Evolutionary conservation across 2,113 vertebrate genomes (phyloP), one percentile per base, ranked within the genome.

Genomic region (Lepisosteus oculatus): DNA sequence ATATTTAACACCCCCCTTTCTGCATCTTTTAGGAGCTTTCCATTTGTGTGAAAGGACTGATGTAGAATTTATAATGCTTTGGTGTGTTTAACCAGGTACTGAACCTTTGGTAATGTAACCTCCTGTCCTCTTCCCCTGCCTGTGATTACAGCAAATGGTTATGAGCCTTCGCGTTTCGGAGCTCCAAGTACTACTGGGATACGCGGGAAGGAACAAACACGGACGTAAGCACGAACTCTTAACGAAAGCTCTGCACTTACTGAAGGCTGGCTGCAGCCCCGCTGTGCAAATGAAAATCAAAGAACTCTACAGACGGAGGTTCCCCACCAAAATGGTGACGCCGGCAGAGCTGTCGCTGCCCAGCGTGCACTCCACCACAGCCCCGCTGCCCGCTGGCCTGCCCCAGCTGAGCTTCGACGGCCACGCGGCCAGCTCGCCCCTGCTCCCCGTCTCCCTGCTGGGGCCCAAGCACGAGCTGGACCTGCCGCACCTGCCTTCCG

Each of bases 151-250:
- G 97, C 97, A 99, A 98, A 99, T 99, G 97, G 97, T 99, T 89
- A 98, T 99, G 96, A 99, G 97, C 95, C 96, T 99, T 90, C 90
- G 97, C 81, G 97, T 99, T 73, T 99, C 97, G 69, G 97, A 99
- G 85, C 95, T 99, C 83, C 97, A 99, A 93, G 97, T 99, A 78
- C 92, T 99, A 76, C 91, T 99, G 91, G 97, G 97, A 78, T 99
- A 99, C 86, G 97, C 97, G 0, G 97, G 97, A 45, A 92, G 97
- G 83, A 99, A 99, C 92, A 99, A 99, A 83, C 97, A 99, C 89
- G 97, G 97, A 63, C 95, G 97, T 76, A 99, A 99, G 89, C 97
- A 99, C 80, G 97, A 99, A 94, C 96, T 99, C 72, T 90, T 99
- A 72, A 99, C 96, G 65, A 98, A 98, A 89, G 97, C 97, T 4